Percentiles rank a stretch among this genome's conserved stretches.
These are phyloP conservation scores for Dreissena rostriformis DNA, from an alignment of 1,140 invertebrate species.

Conservation along the genomic window DNA sequence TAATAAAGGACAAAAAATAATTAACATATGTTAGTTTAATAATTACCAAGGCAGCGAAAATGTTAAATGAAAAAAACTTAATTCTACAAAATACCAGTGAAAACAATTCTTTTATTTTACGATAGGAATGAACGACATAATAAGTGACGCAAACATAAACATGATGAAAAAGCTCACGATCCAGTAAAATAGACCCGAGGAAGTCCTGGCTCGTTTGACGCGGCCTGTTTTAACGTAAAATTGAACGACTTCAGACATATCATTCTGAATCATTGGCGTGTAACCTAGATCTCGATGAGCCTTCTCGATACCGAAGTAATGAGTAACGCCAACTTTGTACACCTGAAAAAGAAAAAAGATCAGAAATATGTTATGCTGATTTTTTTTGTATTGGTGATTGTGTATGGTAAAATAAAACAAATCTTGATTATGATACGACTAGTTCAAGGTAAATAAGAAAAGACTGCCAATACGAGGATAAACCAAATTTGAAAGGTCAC, in stretches of 20 bases:
- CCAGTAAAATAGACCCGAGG: slow-evolving; percentile 59
- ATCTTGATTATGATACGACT: neutral
- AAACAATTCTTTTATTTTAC: slow-evolving; percentile 56
- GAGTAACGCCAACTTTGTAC: slow-evolving; percentile 82
- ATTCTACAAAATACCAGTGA: too few species aligned
- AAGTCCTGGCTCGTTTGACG: slow-evolving; percentile 57
- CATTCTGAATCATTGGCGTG: slow-evolving; percentile 75
- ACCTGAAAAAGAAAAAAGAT: slow-evolving; percentile 70
- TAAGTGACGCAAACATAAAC: slow-evolving; percentile 66
- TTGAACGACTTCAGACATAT: slow-evolving; percentile 70
- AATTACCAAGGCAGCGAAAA: too few species aligned
- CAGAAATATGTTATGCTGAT: neutral
- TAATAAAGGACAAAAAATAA: too few species aligned
- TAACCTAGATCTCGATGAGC: slow-evolving; percentile 79
- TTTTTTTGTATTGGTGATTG: neutral
- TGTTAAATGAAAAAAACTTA: too few species aligned
- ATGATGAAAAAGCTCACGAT: slow-evolving; percentile 72
- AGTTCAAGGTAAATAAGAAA: neutral
- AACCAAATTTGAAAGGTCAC: neutral
- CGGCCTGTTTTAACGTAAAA: slow-evolving; percentile 72
- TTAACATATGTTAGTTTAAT: too few species aligned
- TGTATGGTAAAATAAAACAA: too few species aligned
- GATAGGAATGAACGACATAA: slow-evolving; percentile 75
- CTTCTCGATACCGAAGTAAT: slow-evolving; percentile 81
- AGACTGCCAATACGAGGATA: neutral